phyloP scores from a whole-genome alignment of 2,113 vertebrate genomes.

The Mustelus asterias region DNA sequence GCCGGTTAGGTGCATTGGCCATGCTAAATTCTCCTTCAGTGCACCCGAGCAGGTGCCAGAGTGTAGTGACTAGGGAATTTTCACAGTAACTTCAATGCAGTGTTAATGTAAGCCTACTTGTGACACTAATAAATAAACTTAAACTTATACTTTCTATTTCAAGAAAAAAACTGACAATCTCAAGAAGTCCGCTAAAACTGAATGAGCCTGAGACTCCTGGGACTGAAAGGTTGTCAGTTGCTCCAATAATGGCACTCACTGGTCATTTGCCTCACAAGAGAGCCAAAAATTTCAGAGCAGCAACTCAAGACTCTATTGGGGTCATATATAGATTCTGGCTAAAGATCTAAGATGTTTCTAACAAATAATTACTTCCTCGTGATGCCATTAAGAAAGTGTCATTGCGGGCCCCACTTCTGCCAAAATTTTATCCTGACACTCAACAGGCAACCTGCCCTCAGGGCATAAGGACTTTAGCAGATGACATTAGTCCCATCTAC shows the following conservation, averaged over 20 bases:
- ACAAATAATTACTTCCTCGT: background rate
- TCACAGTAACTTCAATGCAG: too few relatives aligned
- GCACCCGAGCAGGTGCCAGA: too few relatives aligned
- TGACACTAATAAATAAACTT: too few relatives aligned
- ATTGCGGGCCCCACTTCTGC: background rate
- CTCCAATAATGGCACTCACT: background rate
- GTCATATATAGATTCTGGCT: background rate
- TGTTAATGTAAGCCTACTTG: too few relatives aligned
- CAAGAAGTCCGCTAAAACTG: background rate
- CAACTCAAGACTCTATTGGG: background rate
- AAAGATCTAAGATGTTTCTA: background rate
- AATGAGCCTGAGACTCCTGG: background rate
- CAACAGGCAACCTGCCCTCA: background rate
- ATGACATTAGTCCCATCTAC: background rate
- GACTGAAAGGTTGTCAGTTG: too few relatives aligned
- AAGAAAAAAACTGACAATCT: background rate
- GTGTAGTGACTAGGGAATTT: too few relatives aligned
- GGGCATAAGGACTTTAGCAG: background rate
- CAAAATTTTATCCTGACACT: background rate
- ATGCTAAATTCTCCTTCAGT: too few relatives aligned
- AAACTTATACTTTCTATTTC: background rate
- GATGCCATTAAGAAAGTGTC: background rate
- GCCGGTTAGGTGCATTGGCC: too few relatives aligned
- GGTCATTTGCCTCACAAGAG: background rate
- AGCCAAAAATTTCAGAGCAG: background rate